Base-by-base conservation (phyloP, 2,888 invertebrate genomes). In the Melanotus villosus region DNA sequence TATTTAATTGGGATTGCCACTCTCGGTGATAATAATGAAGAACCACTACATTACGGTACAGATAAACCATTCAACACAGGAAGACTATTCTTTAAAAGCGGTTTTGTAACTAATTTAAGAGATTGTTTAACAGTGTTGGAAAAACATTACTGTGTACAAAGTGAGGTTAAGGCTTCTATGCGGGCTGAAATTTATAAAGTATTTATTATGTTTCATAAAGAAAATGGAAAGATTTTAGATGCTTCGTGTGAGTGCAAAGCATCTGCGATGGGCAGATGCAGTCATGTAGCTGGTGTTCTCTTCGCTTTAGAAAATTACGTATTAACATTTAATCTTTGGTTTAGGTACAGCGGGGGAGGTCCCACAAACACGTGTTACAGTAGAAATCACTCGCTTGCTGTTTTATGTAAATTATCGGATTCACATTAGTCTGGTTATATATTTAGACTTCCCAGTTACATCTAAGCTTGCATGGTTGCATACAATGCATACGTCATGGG, bases 241-340 rank as follows among this genome's bases (percentile, higher is more conserved):
- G 73, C 66, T 41, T 32, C 59, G 30, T 70, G 72, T 72, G 54
- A 72, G 18, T 73, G 71, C 47, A 60, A 59, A 65, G 71, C 71
- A 9, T 68, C 68, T 19, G 19, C 16, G 21, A 30, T 54, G 32
- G 47, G 23, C 5, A 47, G 56, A n/a, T 68, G 68, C 36, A 56
- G 45, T 47, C 74, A 72, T 59, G 70, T 74, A 18, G 70, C 70
- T 64, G 70, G 65, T 38, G 36, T 72, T 21, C 47, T 74, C 26
- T 70, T 65, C 72, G 47, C 59, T 14, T 32, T 72, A 38, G 66
- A 71, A 41, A 52, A 69, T 47, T 71, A 70, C 64, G 2, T 60
- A 12, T 45, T 69, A 64, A 32, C 54, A 23, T 16, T 14, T 32
- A 3, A 32, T 10, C 10, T 32, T 32, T 32, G 32, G 32, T 32